A percentile compares a stretch with the other conserved stretches of the same genome.
phyloP scores from a whole-genome alignment of 2,113 vertebrate species.

The Anarrhichthys ocellatus region DNA sequence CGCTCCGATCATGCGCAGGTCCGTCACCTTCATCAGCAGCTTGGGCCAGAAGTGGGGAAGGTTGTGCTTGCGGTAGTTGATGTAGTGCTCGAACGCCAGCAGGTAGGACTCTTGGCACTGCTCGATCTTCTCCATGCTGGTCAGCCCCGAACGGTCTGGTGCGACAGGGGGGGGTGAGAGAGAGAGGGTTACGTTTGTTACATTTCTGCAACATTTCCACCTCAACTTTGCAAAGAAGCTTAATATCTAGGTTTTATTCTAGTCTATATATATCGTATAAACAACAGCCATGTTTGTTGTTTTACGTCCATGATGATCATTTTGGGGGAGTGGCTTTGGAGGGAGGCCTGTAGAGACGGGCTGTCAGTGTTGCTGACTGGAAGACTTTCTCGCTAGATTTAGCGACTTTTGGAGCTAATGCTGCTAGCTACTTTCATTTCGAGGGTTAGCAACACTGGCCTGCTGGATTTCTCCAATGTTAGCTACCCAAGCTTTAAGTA shows the following conservation, averaged over 20 bases:
- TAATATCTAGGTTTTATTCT: neutral
- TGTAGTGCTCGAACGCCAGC: conserved; percentile 99
- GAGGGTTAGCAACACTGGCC: too few relatives aligned
- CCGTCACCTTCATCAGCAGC: conserved; percentile 99
- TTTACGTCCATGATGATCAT: neutral
- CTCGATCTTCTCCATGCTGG: conserved; percentile 94
- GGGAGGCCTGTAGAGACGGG: neutral
- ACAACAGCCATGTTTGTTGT: neutral
- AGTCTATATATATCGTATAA: too few relatives aligned
- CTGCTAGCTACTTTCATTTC: too few relatives aligned
- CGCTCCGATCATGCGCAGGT: conserved; percentile 98
- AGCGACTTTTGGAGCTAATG: too few relatives aligned
- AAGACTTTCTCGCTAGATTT: too few relatives aligned
- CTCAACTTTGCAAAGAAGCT: neutral
- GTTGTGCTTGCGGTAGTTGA: conserved; percentile 98
- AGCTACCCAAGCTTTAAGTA: too few relatives aligned
- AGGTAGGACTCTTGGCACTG: conserved; percentile 97
- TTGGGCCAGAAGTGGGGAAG: conserved; percentile 99
- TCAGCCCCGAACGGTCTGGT: conserved; percentile 93
- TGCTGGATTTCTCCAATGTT: too few relatives aligned
- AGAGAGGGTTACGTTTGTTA: neutral
- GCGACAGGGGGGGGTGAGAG: too few relatives aligned
- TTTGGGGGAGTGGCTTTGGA: neutral
- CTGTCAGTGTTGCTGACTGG: too few relatives aligned
- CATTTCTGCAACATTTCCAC: neutral